Base-by-base conservation (phyloP, 2,888 invertebrate species). In the Calameuta filiformis region DNA sequence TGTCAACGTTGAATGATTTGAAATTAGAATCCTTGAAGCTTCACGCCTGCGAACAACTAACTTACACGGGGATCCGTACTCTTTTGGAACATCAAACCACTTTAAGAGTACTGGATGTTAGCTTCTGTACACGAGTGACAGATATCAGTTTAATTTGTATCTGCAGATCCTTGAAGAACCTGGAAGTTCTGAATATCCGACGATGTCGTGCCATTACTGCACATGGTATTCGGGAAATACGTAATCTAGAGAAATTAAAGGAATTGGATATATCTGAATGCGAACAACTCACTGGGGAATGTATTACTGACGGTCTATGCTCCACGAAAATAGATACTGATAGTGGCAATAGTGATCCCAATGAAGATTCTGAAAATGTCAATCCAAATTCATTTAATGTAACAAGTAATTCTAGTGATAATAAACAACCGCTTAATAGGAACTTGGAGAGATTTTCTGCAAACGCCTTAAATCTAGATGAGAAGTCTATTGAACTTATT, bases 231-330 rank as follows among this genome's bases (percentile, higher is more conserved):
- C 86, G 91, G 6, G 92, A 93, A 83, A 86, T 96, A 69, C 88
- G 92, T 35, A 93, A 93, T 78, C 89, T 96, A 11, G 92, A 92
- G 75, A 92, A 93, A 75, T 88, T 96, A 11, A 93, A 92, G 83
- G 91, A 91, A 31, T 88, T 96, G 74, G 95, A 96, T 87, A 93
- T 96, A 75, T 95, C 96, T 0, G 94, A 94, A 82, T 95, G 95
- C 89, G 94, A 94, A 88, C 92, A 93, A 77, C 92, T 96, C 37
- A 94, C 94, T 35, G 93, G 94, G 80, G 92, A 92, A 71, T 95
- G 95, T 0, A 91, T 96, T 40, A 92, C 93, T 78, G 92, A 93
- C 73, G 95, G 95, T 12, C 90, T 96, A 23, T 95, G 94, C 87
- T 74, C 77, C 0, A 75, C 69, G 1, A 73, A 75, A 31, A 68